A percentile compares a stretch with the other conserved stretches of the same genome.
Conservation (phyloP, 2,113 vertebrate genomes). For the Tachuris rubrigastra region DNA sequence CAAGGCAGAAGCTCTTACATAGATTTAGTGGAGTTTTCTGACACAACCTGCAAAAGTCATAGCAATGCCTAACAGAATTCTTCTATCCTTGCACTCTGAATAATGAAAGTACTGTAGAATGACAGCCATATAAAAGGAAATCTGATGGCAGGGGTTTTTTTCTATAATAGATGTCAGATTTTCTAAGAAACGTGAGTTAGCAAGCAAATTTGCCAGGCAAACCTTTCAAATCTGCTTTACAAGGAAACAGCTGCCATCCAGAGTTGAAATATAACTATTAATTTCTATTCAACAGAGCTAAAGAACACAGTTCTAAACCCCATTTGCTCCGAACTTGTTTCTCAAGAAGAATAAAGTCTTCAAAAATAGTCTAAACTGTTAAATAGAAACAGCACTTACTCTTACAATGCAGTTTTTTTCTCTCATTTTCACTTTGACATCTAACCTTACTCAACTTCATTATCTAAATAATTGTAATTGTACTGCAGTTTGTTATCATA, state of each 20-base stretch:
- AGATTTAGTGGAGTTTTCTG: neutral
- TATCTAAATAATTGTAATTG: conserved; percentile 12
- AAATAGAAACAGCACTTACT: neutral
- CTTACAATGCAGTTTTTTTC: neutral
- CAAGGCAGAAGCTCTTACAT: neutral
- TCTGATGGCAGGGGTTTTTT: neutral
- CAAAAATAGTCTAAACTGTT: neutral
- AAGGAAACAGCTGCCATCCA: neutral
- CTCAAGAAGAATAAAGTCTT: neutral
- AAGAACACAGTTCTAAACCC: neutral
- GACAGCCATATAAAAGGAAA: neutral
- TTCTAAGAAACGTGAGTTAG: neutral
- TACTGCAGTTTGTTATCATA: neutral
- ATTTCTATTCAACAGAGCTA: neutral
- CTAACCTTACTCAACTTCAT: neutral
- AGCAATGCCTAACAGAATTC: neutral
- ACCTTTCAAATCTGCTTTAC: neutral
- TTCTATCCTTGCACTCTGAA: neutral
- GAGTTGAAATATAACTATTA: neutral
- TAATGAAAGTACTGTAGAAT: neutral
- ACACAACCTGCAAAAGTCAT: neutral
- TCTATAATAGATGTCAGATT: neutral
- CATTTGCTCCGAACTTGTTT: neutral
- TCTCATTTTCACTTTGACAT: neutral
- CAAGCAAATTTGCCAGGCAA: neutral